A percentile compares a stretch with the other conserved stretches of the same genome.
phyloP scores from a whole-genome alignment of 1,140 invertebrate genomes.

The Macrostomum lignano region DNA sequence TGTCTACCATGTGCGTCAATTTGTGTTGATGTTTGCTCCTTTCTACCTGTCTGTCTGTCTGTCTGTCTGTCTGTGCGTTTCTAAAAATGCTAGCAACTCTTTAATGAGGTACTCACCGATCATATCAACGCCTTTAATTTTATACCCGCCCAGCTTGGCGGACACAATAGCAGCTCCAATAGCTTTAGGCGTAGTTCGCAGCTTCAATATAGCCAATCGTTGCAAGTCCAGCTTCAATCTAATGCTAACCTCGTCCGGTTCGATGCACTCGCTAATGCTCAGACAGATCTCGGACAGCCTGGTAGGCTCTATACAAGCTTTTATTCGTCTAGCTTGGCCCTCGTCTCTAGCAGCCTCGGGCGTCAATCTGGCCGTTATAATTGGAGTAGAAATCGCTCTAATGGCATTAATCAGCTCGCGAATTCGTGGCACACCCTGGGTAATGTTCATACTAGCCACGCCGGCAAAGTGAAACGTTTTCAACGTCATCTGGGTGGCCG shows the following conservation, averaged over 20 bases:
- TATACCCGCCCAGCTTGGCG: too few relatives aligned
- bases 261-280: not conserved
- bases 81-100: too few relatives aligned
- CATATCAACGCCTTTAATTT: too few relatives aligned
- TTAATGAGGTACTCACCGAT: too few relatives aligned
- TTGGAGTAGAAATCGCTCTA: slow-evolving; percentile 71
- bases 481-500: slow-evolving; percentile 97
- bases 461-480: slow-evolving; percentile 99
- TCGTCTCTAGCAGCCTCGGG: slow-evolving; percentile 41
- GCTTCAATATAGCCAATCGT: too few relatives aligned
- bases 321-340: slow-evolving; percentile 57
- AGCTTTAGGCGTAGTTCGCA: too few relatives aligned
- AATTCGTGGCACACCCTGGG: slow-evolving; percentile 63
- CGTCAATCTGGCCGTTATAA: slow-evolving; percentile 55
- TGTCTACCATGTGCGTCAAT: too few relatives aligned
- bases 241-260: slow-evolving; percentile 3
- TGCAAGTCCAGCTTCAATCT: too few relatives aligned
- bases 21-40: too few relatives aligned
- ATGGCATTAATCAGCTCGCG: slow-evolving; percentile 97
- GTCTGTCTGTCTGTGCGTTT: too few relatives aligned
- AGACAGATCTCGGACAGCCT: slow-evolving; percentile 44
- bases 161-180: too few relatives aligned
- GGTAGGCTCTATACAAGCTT: slow-evolving; percentile 68
- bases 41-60: too few relatives aligned
- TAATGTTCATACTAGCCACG: slow-evolving; percentile 99